Conservation (phyloP, 2,113 vertebrate genomes). For the Pleuronectes platessa region DNA sequence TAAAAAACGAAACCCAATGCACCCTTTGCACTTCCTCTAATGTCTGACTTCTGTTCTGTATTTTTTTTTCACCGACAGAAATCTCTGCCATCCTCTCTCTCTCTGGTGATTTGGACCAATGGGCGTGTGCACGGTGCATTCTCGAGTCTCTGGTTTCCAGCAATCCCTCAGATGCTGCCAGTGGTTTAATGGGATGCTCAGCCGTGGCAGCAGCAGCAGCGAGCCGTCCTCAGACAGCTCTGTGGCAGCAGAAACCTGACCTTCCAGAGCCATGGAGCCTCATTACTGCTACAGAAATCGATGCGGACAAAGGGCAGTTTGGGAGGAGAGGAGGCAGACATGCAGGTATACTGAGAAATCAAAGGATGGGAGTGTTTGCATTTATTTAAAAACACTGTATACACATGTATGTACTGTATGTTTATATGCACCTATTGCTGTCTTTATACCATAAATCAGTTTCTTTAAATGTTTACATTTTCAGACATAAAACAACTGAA, state of each 20-base stretch:
- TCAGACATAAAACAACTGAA: no score
- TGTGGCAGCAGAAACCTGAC: constrained; percentile 77
- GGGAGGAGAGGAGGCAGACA: constrained; percentile 34
- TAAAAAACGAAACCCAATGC: neutral
- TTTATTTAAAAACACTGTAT: no score
- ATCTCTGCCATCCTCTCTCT: neutral
- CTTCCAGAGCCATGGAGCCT: constrained; percentile 77
- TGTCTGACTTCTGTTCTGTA: no score
- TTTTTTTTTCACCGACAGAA: neutral
- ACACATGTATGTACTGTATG: no score
- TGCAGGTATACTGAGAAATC: constrained; percentile 29
- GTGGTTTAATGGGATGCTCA: constrained; percentile 14
- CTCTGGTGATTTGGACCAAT: constrained; percentile 11
- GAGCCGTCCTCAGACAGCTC: constrained; percentile 51
- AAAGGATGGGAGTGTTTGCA: neutral
- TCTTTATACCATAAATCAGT: no score
- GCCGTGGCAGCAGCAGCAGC: constrained; percentile 52
- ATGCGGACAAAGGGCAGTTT: constrained; percentile 82
- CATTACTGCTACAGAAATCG: constrained; percentile 84
- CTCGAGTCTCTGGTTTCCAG: constrained; percentile 36
- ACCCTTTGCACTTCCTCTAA: neutral
- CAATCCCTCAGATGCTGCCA: constrained; percentile 30
- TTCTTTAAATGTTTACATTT: no score
- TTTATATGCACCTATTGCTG: no score
- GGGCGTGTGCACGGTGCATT: neutral